Evolutionary conservation across 2,888 invertebrate species (phyloP), one percentile per base, ranked within the genome.

Genomic region (Pristionchus maxplancki): DNA sequence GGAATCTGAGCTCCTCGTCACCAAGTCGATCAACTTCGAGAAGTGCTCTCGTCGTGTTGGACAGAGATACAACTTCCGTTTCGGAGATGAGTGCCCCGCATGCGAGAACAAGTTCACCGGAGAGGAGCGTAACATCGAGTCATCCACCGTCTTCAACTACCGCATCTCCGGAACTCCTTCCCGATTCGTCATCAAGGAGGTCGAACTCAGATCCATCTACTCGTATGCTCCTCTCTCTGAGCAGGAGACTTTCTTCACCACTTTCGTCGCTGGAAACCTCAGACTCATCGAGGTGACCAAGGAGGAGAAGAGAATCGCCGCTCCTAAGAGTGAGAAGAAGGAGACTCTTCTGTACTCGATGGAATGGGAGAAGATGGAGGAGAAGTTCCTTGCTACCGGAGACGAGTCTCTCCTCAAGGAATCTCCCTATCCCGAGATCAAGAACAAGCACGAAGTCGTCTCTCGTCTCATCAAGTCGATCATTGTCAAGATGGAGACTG

Each of bases 1-100:
- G n/a, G 78, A 89, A 37, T 89, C 89, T 67, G 74, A 88, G 62
- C n/a, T n/a, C n/a, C n/a, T n/a, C n/a, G 89, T 90, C 89, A 90
- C 90, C 89, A 92, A 92, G 88, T 89, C 95, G 53, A 93, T 95
- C 90, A 95, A 95, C 94, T 95, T 95, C 93, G 94, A 95, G 89
- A 94, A 94, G 89, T 95, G 95, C 93, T 89, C 89, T 87, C 90
- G 93, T 86, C 93, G 94, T 89, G 94, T 95, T 44, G 90, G 90
- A 44, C 64, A 84, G 64, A 34, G 83, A 31, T 91, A 92, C 87
- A 90, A 89, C 84, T 88, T 89, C 74, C 90, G 91, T 28, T 90
- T 90, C 88, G 82, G 82, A 88, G 89, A 90, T 88, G 89, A 90
- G 62, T 90, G 90, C 89, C 74, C 88, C 17, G 37, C 90, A 31